Evolutionary conservation across 2,113 vertebrate genomes (phyloP).

Genomic region (Saccopteryx leptura): DNA sequence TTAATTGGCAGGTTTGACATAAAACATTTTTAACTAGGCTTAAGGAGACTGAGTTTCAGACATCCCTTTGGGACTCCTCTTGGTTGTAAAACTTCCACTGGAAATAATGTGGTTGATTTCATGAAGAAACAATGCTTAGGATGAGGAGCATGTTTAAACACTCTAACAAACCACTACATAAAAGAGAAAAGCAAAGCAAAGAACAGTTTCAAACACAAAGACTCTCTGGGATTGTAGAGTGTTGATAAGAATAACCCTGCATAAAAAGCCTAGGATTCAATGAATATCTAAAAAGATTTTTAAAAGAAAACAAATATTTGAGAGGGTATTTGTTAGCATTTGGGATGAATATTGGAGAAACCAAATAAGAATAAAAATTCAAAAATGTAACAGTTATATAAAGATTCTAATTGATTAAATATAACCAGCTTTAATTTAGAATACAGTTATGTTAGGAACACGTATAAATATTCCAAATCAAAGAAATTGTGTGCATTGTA

Average conservation of each 20-base stretch:
- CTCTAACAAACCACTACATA: not conserved
- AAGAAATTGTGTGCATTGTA: not conserved
- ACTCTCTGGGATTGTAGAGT: not conserved
- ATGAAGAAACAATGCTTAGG: not conserved
- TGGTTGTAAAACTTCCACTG: not conserved
- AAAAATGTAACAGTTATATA: not conserved
- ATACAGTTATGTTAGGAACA: not conserved
- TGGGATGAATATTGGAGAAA: not conserved
- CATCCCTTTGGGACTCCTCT: not conserved
- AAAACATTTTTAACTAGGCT: not conserved
- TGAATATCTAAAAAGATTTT: not conserved
- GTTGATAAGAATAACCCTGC: not conserved
- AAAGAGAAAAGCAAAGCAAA: not conserved
- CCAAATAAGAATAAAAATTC: not conserved
- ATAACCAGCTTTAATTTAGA: not conserved
- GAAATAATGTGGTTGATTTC: not conserved
- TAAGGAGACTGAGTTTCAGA: not conserved
- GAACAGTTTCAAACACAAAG: not conserved
- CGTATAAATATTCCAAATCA: not conserved
- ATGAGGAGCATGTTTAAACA: not conserved
- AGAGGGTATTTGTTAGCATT: not conserved
- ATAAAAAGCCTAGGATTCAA: not conserved
- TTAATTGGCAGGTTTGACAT: not conserved
- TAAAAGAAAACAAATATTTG: not conserved
- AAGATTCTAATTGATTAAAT: not conserved